These are phyloP conservation scores for Nycticebus coucang DNA, from an alignment of 2,113 vertebrate species.

Conservation along the genomic window DNA sequence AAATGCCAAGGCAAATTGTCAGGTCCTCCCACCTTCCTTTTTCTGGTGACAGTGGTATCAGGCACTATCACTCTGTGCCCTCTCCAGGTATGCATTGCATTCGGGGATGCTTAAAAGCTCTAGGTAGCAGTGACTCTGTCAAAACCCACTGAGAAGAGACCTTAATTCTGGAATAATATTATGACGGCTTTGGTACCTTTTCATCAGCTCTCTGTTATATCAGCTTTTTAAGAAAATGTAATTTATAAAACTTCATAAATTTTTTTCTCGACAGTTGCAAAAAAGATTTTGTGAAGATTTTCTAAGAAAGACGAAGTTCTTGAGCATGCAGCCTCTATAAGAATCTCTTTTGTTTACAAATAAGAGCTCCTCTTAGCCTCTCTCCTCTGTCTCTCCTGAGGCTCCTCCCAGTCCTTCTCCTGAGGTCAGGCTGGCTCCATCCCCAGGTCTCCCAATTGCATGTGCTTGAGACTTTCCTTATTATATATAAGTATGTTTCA, in stretches of 20 bases:
- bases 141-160: constrained; percentile 33
- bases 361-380: neutral
- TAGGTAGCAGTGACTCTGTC: constrained; percentile 17
- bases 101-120: constrained; percentile 37
- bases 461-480: neutral
- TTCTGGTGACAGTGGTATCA: neutral
- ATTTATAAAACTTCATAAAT: constrained; percentile 1
- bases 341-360: neutral
- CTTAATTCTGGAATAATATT: constrained; percentile 65
- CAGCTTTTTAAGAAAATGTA: neutral
- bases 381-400: neutral
- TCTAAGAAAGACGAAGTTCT: constrained; percentile 6
- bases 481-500: neutral
- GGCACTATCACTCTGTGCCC: neutral
- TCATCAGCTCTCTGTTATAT: constrained; percentile 7
- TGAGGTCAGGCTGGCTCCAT: neutral
- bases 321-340: neutral
- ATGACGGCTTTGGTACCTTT: constrained; percentile 54
- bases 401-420: neutral
- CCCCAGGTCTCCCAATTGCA: neutral
- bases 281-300: constrained; percentile 38
- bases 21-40: neutral
- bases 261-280: neutral
- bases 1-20: neutral
- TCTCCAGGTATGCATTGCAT: neutral